Evolutionary conservation across 2,888 invertebrate genomes (phyloP).

Genomic region (Eristalis intricaria): DNA sequence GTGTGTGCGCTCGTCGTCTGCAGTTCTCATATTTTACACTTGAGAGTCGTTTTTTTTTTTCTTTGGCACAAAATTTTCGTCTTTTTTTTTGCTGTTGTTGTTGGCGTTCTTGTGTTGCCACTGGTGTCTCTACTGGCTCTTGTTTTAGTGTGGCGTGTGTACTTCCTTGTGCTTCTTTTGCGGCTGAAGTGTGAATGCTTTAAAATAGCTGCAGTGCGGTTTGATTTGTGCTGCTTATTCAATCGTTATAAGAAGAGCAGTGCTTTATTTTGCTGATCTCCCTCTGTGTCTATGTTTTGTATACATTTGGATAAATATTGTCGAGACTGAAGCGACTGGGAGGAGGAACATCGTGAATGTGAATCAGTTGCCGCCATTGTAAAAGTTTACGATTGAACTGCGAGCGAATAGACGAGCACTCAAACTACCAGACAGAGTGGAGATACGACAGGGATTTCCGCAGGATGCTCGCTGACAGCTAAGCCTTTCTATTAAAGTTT

Average conservation of each 20-base stretch:
- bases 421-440: background rate
- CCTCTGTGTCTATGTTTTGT: constrained; percentile 3
- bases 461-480: constrained; percentile 30
- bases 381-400: background rate
- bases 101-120: constrained; percentile 62
- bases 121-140: constrained; percentile 33
- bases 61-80: constrained; percentile 64
- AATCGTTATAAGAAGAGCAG: constrained; percentile 36
- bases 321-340: constrained; percentile 20
- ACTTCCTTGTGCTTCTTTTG: constrained; percentile 46
- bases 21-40: constrained; percentile 68
- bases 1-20: constrained; percentile 53
- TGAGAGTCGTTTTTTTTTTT: constrained; percentile 36
- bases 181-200: constrained; percentile 69
- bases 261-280: constrained; percentile 37
- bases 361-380: constrained; percentile 38
- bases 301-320: constrained; percentile 46
- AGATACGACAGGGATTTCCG: constrained; percentile 21
- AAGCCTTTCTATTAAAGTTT: constrained; percentile 16
- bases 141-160: constrained; percentile 64
- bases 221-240: constrained; percentile 66
- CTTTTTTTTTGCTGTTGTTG: constrained; percentile 34
- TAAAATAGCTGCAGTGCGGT: constrained; percentile 72
- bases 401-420: background rate
- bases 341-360: constrained; percentile 34